A percentile compares a stretch with the other conserved stretches of the same genome.
These are phyloP conservation scores for Rhingia rostrata DNA, from an alignment of 2,888 invertebrate genomes.

Conservation along the genomic window DNA sequence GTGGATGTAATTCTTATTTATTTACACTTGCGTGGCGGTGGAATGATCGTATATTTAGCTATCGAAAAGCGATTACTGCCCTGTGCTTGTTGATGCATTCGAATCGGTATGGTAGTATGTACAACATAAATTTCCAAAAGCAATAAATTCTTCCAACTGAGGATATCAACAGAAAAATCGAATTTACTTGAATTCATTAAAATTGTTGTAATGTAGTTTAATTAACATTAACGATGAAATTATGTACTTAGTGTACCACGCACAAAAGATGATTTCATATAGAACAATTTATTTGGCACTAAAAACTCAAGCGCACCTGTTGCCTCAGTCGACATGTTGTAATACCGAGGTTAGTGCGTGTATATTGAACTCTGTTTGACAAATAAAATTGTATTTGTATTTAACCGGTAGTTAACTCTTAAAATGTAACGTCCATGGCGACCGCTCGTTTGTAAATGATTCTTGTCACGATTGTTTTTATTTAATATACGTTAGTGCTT, in stretches of 20 bases:
- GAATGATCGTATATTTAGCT: too few species aligned
- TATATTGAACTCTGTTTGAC: neutral
- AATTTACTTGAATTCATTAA: too few species aligned
- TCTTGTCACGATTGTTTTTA: conserved; percentile 40
- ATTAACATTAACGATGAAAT: too few species aligned
- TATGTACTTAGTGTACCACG: neutral
- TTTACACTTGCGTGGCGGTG: too few species aligned
- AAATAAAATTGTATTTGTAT: conserved; percentile 4
- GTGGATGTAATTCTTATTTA: too few species aligned
- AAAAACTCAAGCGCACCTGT: conserved; percentile 53
- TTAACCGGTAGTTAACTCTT: neutral
- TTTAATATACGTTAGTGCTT: conserved; percentile 52
- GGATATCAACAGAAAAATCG: too few species aligned
- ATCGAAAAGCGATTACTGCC: too few species aligned
- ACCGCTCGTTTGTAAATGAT: conserved; percentile 50
- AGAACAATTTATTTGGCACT: neutral
- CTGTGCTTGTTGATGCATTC: too few species aligned
- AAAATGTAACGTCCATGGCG: conserved; percentile 60
- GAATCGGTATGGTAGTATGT: too few species aligned
- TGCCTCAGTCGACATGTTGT: conserved; percentile 45
- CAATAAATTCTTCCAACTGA: too few species aligned
- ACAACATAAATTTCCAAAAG: too few species aligned
- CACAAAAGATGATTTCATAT: neutral
- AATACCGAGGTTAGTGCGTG: conserved; percentile 2
- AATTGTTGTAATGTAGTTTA: too few species aligned